Base-by-base conservation (phyloP, 2,113 vertebrate genomes). In the Siniperca knerii region DNA sequence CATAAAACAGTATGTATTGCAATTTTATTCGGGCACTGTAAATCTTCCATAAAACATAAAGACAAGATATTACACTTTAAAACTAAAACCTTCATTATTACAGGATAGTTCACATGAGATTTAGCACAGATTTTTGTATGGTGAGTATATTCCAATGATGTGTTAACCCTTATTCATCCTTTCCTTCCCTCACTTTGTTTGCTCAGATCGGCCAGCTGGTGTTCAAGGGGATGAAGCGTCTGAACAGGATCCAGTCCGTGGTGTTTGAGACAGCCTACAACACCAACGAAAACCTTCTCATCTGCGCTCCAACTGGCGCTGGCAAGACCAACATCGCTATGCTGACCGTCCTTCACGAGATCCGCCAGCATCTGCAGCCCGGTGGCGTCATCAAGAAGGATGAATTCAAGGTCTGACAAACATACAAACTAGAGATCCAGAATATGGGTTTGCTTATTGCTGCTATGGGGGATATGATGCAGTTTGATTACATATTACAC, bases 281-380 rank as follows among this genome's bases (percentile, higher is more conserved):
- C 87, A 99, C 98, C 82, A 99, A 99, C 1, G 98, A 99, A 89
- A 99, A 99, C 92, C 96, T 99, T 92, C 95, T 99, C 37, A 97
- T 99, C 84, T 98, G 97, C 35, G 98, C 98, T 40, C 98, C 98
- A 25, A 99, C 98, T 2, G 98, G 98, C 40, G 98, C 98, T 15
- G 98, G 98, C 40, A 99, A 99, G 93, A 99, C 98, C 37, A 99
- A 99, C 91, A 99, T 99, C 87, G 98, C 98, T 64, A 99, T 99
- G 98, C 95, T 99, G 60, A 97, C 98, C 0, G 94, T 99, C 72
- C 95, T 99, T 6, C 98, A 98, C 86, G 98, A 99, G 96, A 97
- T 99, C 87, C 97, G 97, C 35, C 98, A 99, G 88, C 97, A 99
- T 85, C 91, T 99, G 88, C 97, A 98, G 82, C 97, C 98, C 0